phyloP scores from a whole-genome alignment of 2,797 vertebrate genomes.

The Rhabdophis nuchalis region DNA sequence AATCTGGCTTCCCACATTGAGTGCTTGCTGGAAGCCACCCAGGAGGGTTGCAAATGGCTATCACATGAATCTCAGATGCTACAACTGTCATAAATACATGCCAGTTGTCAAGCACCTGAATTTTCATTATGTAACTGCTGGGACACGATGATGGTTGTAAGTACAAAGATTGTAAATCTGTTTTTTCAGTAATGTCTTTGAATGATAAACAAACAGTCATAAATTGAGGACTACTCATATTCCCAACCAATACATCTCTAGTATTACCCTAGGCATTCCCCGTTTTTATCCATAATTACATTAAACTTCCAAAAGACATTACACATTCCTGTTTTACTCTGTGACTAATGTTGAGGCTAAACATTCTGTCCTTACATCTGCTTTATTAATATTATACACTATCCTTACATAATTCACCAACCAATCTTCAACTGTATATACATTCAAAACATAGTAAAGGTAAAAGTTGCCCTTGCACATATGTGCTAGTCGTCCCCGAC shows the following conservation, averaged over 20 bases:
- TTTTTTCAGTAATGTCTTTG: background rate
- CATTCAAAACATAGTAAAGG: background rate
- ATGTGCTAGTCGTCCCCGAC: too few relatives aligned
- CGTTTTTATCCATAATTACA: background rate
- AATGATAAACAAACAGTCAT: background rate
- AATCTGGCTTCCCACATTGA: too few relatives aligned
- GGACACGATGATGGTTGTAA: background rate
- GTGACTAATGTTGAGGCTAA: background rate
- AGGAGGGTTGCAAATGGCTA: too few relatives aligned
- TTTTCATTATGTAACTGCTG: background rate
- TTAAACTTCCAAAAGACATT: background rate
- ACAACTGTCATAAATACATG: background rate
- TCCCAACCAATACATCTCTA: background rate
- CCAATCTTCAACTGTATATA: background rate
- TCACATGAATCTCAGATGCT: background rate
- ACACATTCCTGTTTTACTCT: background rate
- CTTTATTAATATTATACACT: background rate
- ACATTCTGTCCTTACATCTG: background rate
- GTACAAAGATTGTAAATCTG: background rate
- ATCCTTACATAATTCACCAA: background rate
- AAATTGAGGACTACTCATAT: background rate
- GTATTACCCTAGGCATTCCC: background rate
- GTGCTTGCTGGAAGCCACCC: too few relatives aligned
- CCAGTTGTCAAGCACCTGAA: background rate
- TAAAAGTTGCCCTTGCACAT: too few relatives aligned